A percentile compares a stretch with the other conserved stretches of the same genome.
Evolutionary conservation across 2,888 invertebrate species (phyloP).

Genomic region (Papilio protenor): DNA sequence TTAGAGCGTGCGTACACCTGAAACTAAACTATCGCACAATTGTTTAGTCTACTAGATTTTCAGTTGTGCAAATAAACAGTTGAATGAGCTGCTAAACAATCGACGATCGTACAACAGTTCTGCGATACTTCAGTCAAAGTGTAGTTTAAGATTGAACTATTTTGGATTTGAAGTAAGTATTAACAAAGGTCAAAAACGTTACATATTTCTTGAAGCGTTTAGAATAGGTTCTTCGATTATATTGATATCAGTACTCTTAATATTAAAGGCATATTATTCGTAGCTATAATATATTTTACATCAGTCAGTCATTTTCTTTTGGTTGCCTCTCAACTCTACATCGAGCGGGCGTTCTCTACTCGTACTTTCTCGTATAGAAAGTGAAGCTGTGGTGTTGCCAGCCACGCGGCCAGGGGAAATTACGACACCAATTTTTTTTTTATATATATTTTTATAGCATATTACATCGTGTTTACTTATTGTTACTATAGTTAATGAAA

Average conservation of each 20-base stretch:
- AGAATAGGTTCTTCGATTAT: background rate
- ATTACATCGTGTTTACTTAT: background rate
- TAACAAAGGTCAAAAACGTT: background rate
- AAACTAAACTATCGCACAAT: too few relatives aligned
- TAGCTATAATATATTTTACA: conserved; percentile 1
- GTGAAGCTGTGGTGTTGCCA: conserved; percentile 28
- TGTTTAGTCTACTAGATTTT: too few relatives aligned
- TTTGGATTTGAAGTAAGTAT: too few relatives aligned
- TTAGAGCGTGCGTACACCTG: too few relatives aligned
- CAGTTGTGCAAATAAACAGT: too few relatives aligned
- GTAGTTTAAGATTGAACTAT: too few relatives aligned
- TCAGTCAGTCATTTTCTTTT: conserved; percentile 11
- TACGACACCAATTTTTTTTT: conserved; percentile 19
- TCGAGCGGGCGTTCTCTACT: conserved; percentile 24
- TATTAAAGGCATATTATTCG: too few relatives aligned
- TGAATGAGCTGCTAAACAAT: too few relatives aligned
- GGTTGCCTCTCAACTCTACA: conserved; percentile 6
- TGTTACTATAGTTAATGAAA: background rate
- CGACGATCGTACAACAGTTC: too few relatives aligned
- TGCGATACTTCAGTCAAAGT: too few relatives aligned
- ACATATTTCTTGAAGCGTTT: background rate
- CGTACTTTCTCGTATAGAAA: conserved; percentile 46
- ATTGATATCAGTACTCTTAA: background rate
- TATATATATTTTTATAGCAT: conserved; percentile 5
- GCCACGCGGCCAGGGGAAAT: conserved; percentile 16